These are phyloP conservation scores for Cyanoramphus novaezelandiae DNA, from an alignment of 2,113 vertebrate genomes.

Conservation along the genomic window DNA sequence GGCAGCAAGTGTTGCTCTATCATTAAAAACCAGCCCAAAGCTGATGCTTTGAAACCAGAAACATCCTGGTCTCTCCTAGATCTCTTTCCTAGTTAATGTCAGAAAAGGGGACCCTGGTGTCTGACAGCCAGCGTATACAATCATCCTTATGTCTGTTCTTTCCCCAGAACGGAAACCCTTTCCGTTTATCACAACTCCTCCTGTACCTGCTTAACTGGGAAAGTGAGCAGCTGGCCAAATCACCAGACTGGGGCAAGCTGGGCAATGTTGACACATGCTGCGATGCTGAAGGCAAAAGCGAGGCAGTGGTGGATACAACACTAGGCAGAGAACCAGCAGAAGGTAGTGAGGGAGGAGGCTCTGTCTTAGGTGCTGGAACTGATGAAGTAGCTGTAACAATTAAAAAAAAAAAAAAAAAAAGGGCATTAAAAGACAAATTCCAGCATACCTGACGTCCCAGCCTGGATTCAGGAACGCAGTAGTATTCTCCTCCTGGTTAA, in stretches of 20 bases:
- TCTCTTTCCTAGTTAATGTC: background rate
- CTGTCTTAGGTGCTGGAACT: constrained; percentile 83
- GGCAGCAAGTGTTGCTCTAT: background rate
- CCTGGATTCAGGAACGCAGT: background rate
- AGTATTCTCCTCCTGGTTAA: background rate
- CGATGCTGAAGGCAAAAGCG: constrained; percentile 79
- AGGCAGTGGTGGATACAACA: constrained; percentile 73
- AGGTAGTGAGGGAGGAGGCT: constrained; percentile 78
- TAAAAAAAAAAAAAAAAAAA: background rate
- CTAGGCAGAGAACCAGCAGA: constrained; percentile 76
- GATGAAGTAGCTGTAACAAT: constrained; percentile 80
- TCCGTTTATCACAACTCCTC: background rate
- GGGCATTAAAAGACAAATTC: background rate
- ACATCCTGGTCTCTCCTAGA: background rate
- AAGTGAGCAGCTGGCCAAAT: constrained; percentile 82
- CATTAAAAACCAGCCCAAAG: background rate
- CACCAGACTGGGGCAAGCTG: constrained; percentile 78
- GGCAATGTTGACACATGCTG: constrained; percentile 80
- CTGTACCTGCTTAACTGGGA: constrained; percentile 88
- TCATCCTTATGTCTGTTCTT: background rate
- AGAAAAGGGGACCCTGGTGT: background rate
- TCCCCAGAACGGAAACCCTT: background rate
- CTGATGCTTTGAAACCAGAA: background rate
- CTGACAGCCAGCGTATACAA: background rate
- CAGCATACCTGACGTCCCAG: background rate